Evolutionary conservation across 30 jellyfish, hydroid and myxozoan species (phyloP).

Genomic region (Mastigias papua): DNA sequence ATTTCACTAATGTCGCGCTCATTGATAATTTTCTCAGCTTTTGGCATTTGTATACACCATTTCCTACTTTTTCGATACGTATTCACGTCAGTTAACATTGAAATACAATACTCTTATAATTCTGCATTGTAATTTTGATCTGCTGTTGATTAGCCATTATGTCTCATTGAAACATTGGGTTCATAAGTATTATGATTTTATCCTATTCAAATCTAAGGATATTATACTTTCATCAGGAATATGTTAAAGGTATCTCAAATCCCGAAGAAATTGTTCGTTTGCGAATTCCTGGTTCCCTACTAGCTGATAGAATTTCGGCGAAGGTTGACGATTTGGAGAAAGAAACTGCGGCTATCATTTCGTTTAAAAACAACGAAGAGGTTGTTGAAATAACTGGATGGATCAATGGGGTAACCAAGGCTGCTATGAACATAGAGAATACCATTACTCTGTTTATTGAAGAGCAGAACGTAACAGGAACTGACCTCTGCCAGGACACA

Average conservation of each 20-base stretch:
- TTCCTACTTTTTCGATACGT: too few species aligned
- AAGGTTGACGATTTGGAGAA: constrained; percentile 76
- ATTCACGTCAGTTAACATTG: too few species aligned
- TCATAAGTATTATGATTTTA: not conserved
- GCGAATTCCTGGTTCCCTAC: constrained; percentile 80
- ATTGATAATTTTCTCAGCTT: too few species aligned
- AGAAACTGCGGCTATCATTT: constrained; percentile 94
- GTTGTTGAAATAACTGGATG: constrained; percentile 94
- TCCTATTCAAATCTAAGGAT: not conserved
- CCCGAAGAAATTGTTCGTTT: constrained; percentile 95
- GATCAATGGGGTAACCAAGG: constrained; percentile 94
- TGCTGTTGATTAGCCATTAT: not conserved
- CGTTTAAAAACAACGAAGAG: constrained; percentile 80
- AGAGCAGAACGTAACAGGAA: constrained; percentile 67
- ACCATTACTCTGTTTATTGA: constrained; percentile 77
- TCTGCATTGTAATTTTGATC: not conserved
- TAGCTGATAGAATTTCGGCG: constrained; percentile 72
- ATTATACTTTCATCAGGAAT: constrained; percentile 68
- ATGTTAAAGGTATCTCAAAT: constrained; percentile 91
- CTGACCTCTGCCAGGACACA: constrained; percentile 56
- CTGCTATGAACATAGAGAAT: constrained; percentile 82
- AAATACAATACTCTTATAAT: not conserved
- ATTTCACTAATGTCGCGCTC: too few species aligned
- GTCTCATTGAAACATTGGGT: not conserved
- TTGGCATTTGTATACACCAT: too few species aligned